Evolutionary conservation across 2,113 vertebrate species (phyloP), one percentile per base, ranked within the genome.

Genomic region (Tautogolabrus adspersus): DNA sequence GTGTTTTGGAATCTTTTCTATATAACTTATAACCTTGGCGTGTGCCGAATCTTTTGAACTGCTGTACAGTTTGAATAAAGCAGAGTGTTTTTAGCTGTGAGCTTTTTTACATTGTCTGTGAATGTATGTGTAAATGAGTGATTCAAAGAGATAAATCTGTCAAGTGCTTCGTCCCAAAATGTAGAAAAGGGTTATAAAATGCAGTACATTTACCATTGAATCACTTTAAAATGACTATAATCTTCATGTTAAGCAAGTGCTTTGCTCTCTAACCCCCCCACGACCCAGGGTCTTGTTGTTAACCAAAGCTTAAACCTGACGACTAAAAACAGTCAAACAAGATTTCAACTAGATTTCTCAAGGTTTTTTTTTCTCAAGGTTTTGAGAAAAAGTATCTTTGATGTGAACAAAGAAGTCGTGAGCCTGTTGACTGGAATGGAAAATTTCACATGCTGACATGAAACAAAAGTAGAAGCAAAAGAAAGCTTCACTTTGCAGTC

Each of bases 1-100:
- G 79, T 61, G 37, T 57, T 26, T 63, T 47, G 56, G 73, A 54
- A 23, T 1, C 19, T 57, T 74, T 63, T 52, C 38, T 67, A 72
- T 61, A 19, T 22, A 34, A 2, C 58, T 1, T 26, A n/a, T 7
- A 38, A 68, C 56, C 63, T 81, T 83, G 55, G 34, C 74, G 38
- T 70, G 4, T 47, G 6, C 54, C 10, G 60, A 37, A 55, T 34
- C 7, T 26, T 73, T 62, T 42, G 3, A 49, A 16, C 44, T 46
- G 12, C 10, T 59, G n/a, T 44, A 18, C 13, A 13, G 23, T 62
- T 37, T 71, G 18, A 59, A 61, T 52, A 5, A 0, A 58, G 22
- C 18, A 42, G 62, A 58, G 54, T 66, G 34, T 19, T 69, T 19
- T 38, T 13, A 30, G 19, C 22, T 0, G 8, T 44, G 15, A 65